Base-by-base conservation (phyloP, 1,140 invertebrate genomes). In the Laodelphax striatellus region DNA sequence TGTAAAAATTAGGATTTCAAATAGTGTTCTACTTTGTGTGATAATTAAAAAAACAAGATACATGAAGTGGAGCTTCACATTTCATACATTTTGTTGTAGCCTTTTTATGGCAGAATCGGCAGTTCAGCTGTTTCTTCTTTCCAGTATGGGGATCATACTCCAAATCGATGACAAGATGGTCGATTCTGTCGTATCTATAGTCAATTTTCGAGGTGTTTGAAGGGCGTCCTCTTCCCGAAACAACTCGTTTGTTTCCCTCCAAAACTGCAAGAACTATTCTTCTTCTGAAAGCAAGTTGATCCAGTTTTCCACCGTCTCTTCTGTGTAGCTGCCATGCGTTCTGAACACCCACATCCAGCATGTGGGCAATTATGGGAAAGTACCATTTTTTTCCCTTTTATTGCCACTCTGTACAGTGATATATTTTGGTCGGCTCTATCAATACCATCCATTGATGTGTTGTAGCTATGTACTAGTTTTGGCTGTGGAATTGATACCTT, bases 401-500 rank as follows among this genome's bases (percentile, higher is more conserved):
- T 71, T 6, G 19, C 28, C 43, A 73, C 67, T 56, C 70, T 59
- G 63, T 73, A 71, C 14, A 62, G 59, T 13, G 61, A 55, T 16
- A 74, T 63, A 66, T 72, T 72, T 68, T 73, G 65, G 56, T 73
- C 70, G 63, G 71, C 70, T 42, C 66, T 55, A 57, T 74, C 72
- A 16, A 70, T 69, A 6, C 70, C 69, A 50, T 17, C 58, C 58
- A 54, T 28, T 11, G 21, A 44, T 58, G 24, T 14, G 22, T 60
- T 60, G 46, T 60, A 60, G 31, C 52, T 34, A 28, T 28, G 24
- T 22, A 59, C 31, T 4, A 52, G 24, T 24, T 24, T 31, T 19
- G 57, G 57, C 22, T 44, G 57, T 21, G 31, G 13, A 19, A 52
- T 50, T 44, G 22, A 44, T 34, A 59, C 38, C n/a, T 52, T 28